Conservation (phyloP, 2,888 invertebrate genomes). For the Chouioia cunea region DNA sequence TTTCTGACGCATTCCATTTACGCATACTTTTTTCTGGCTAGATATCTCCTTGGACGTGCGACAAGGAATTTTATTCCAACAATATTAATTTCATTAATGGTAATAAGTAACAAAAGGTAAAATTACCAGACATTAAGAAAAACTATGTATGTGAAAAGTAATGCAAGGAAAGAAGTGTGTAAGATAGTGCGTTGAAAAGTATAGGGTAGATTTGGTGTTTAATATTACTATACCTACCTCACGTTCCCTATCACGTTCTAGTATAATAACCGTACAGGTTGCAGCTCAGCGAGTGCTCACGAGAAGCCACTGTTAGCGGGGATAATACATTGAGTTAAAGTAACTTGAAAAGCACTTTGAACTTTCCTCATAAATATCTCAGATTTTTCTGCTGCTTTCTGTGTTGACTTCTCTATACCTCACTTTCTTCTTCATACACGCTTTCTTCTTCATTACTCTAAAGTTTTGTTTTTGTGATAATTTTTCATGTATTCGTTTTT, state of each 20-base stretch:
- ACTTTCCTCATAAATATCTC: constrained; percentile 56
- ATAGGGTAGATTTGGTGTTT: neutral
- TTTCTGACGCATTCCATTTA: too few relatives aligned
- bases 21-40: too few relatives aligned
- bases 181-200: neutral
- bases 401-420: constrained; percentile 23
- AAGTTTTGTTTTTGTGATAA: neutral
- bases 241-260: neutral
- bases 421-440: neutral
- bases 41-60: too few relatives aligned
- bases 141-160: neutral
- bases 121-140: too few relatives aligned
- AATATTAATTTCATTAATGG: too few relatives aligned
- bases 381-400: constrained; percentile 46
- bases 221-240: constrained; percentile 12
- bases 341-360: constrained; percentile 57
- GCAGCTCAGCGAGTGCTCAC: constrained; percentile 13
- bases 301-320: constrained; percentile 31
- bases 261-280: constrained; percentile 37
- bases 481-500: neutral
- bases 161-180: neutral
- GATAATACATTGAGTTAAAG: constrained; percentile 58
- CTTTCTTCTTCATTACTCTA: neutral
- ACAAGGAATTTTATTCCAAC: too few relatives aligned
- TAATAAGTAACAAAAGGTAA: too few relatives aligned